These are phyloP conservation scores for Xanthostigma xanthostigma DNA, from an alignment of 2,888 invertebrate genomes.

Conservation along the genomic window DNA sequence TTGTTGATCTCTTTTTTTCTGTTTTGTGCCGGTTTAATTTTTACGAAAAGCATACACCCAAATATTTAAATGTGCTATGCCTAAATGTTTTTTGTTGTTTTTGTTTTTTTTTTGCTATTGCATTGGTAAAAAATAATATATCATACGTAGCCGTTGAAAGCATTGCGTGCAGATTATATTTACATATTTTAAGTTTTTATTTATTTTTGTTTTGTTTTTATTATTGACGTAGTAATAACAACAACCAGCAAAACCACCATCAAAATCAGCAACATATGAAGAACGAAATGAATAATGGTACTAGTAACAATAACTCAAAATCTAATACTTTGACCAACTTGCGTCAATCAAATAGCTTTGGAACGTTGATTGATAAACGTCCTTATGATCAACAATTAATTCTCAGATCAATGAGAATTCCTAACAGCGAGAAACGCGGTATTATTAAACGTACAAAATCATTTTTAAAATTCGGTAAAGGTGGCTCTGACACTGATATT, in stretches of 20 bases:
- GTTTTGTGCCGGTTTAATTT: no score
- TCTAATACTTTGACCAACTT: conserved; percentile 5
- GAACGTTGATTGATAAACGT: conserved; percentile 25
- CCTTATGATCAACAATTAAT: conserved; percentile 38
- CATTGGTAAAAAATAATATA: no score
- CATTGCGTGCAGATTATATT: no score
- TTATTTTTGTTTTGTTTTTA: conserved; percentile 13
- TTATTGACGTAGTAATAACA: conserved; percentile 3
- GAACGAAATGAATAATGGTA: conserved; percentile 19
- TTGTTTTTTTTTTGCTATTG: no score
- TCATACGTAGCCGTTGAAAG: no score
- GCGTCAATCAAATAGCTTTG: conserved; percentile 25
- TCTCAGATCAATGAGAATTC: conserved; percentile 29
- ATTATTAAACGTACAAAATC: conserved; percentile 71
- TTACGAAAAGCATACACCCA: no score
- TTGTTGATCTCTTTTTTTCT: no score
- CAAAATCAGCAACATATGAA: conserved; percentile 9
- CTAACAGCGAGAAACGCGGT: conserved; percentile 42
- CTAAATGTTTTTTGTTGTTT: no score
- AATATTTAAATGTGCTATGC: no score
- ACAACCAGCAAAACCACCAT: conserved; percentile 3
- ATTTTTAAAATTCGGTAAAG: conserved; percentile 69
- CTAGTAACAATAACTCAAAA: conserved; percentile 18
- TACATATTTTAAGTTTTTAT: conserved; percentile 10
- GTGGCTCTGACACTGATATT: conserved; percentile 53